A percentile compares a stretch with the other conserved stretches of the same genome.
These are phyloP conservation scores for Caerostris extrusa DNA, from an alignment of 1,140 invertebrate genomes.

Conservation along the genomic window DNA sequence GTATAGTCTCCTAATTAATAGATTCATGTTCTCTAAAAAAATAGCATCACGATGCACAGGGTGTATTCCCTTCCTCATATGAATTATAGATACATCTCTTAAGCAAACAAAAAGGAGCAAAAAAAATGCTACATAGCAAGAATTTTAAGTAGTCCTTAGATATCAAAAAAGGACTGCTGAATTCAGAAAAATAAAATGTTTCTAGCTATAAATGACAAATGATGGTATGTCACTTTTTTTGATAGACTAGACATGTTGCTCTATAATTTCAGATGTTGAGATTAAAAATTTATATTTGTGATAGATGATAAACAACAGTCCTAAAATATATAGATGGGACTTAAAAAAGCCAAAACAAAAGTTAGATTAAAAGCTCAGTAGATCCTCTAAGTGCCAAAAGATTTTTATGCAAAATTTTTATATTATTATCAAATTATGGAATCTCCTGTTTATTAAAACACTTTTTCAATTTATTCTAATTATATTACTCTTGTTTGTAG, in stretches of 20 bases:
- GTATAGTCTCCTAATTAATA: neutral
- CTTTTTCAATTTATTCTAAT: neutral
- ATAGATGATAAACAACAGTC: constrained; percentile 25
- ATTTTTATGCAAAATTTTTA: constrained; percentile 54
- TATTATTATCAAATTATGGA: neutral
- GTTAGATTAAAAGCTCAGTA: constrained; percentile 45
- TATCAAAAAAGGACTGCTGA: constrained; percentile 4
- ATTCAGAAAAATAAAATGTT: constrained; percentile 21
- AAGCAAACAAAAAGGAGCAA: neutral
- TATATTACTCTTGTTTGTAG: neutral
- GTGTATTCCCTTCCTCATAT: neutral
- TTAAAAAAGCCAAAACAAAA: constrained; percentile 44
- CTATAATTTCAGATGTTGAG: neutral
- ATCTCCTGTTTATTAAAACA: neutral
- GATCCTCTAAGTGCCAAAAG: constrained; percentile 66
- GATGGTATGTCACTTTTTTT: neutral
- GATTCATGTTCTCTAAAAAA: constrained; percentile 22
- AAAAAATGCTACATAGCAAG: neutral
- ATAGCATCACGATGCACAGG: constrained; percentile 20
- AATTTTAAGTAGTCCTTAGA: constrained; percentile 1
- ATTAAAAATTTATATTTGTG: constrained; percentile 54
- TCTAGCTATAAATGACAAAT: neutral
- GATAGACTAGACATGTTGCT: constrained; percentile 25
- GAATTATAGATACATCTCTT: constrained; percentile 18
- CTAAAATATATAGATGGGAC: constrained; percentile 1